Evolutionary conservation across 2,888 invertebrate species (phyloP), one percentile per base, ranked within the genome.

Genomic region (Phortica magna): DNA sequence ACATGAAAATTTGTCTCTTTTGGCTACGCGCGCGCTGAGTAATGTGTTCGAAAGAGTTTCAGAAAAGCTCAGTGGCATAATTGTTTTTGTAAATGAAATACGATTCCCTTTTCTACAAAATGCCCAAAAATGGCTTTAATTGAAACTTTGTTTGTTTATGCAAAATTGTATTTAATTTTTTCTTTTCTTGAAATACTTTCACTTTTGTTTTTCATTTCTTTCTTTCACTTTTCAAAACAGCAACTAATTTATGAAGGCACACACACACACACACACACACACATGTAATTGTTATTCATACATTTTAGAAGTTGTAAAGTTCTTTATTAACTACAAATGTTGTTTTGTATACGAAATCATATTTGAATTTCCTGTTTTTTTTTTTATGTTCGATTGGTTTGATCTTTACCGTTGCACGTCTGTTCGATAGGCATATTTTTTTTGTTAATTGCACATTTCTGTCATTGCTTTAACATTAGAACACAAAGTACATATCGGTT

Each of bases 21-120:
- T 19, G 6, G 53, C 12, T 9, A 68, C 53, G 53, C 9, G 22
- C 22, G 22, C n/a, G 68, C 68, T 65, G 31, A n/a, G 59, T 3
- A 59, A 59, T n/a, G 59, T 17, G 7, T 7, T 17, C 17, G 41
- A n/a, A 14, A 14, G 4, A 12, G 41, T 39, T 14, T 6, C 10
- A 22, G 22, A 53, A 65, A 70, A 70, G 70, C 70, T 70, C 48
- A 53, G 41, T n/a, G 48, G 22, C 72, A 77, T 78, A 74, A 79
- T 85, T 83, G 81, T 84, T 85, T 84, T 84, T 83, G 85, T 85
- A 80, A 82, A 83, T 91, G 91, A 91, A 91, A 91, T 90, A 89
- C 88, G 91, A 91, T 88, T 88, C 91, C 90, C 84, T 87, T 84
- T 83, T 83, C 83, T 77, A 83, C 84, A 89, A 83, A 83, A 88